A percentile compares a stretch with the other conserved stretches of the same genome.
phyloP scores from a whole-genome alignment of 2,113 vertebrate species.

The Burhinus bistriatus region DNA sequence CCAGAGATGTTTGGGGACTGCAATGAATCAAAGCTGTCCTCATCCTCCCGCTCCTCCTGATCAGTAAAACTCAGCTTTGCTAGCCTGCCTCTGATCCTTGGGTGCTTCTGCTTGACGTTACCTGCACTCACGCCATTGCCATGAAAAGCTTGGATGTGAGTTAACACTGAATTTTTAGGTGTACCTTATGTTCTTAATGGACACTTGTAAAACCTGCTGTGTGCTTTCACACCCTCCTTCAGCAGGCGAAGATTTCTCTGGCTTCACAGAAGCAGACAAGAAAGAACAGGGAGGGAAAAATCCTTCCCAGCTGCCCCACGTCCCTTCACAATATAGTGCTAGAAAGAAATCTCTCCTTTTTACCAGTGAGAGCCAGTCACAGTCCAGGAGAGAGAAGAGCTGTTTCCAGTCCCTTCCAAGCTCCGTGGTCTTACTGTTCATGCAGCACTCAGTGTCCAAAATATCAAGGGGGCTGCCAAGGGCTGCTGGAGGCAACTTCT shows the following conservation, averaged over 20 bases:
- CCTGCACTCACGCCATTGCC: background rate
- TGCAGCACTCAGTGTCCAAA: background rate
- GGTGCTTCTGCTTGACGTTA: background rate
- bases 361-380: background rate
- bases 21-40: background rate
- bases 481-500: slow-evolving; percentile 21
- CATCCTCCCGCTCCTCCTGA: background rate
- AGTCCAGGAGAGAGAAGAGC: background rate
- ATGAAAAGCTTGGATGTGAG: background rate
- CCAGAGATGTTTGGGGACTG: background rate
- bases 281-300: background rate
- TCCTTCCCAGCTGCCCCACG: background rate
- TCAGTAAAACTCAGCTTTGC: background rate
- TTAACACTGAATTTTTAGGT: background rate
- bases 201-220: background rate
- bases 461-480: background rate
- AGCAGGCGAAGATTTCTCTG: background rate
- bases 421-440: background rate
- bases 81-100: background rate
- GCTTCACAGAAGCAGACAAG: fast-evolving
- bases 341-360: background rate
- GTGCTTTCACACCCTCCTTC: background rate
- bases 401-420: background rate
- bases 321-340: background rate
- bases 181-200: background rate